phyloP scores from a whole-genome alignment of 2,797 vertebrate species.

The Protonibea diacanthus region DNA sequence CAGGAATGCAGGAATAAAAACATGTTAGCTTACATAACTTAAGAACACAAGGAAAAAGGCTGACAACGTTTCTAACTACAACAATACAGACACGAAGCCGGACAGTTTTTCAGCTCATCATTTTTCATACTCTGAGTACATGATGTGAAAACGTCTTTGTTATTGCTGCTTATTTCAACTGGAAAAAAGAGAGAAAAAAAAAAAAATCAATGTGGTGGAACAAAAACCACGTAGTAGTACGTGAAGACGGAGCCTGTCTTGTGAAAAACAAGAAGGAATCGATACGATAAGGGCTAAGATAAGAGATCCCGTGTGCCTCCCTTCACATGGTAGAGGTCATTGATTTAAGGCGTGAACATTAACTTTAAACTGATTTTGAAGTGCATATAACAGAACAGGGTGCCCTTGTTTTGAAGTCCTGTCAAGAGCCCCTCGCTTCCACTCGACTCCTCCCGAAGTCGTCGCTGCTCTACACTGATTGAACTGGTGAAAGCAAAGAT shows the following conservation, averaged over 20 bases:
- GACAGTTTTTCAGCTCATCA: constrained; percentile 17
- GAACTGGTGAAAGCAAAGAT: not conserved
- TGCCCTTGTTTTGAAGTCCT: not conserved
- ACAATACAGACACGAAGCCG: not conserved
- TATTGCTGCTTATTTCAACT: constrained; percentile 54
- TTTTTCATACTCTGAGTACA: constrained; percentile 4
- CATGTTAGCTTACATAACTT: constrained; percentile 72
- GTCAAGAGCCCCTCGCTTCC: constrained; percentile 5
- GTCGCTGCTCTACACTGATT: not conserved
- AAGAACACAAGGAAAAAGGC: constrained; percentile 17
- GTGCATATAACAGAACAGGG: constrained; percentile 46
- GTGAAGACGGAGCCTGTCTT: constrained; percentile 3
- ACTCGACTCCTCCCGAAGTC: constrained; percentile 2
- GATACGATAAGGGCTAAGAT: constrained; percentile 20
- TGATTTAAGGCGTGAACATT: constrained; percentile 71
- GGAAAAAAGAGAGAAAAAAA: constrained; percentile 2
- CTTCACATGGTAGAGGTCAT: constrained; percentile 22
- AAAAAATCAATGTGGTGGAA: constrained; percentile 2
- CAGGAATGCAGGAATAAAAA: constrained; percentile 35
- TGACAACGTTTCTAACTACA: constrained; percentile 33
- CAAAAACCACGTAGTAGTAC: not conserved
- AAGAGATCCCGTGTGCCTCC: constrained; percentile 22
- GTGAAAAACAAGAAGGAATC: constrained; percentile 18
- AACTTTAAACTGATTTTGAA: constrained; percentile 50
- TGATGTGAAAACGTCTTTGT: constrained; percentile 29